Evolutionary conservation across 2,888 invertebrate genomes (phyloP), one percentile per base, ranked within the genome.

Genomic region (Perizoma flavofasciatum): DNA sequence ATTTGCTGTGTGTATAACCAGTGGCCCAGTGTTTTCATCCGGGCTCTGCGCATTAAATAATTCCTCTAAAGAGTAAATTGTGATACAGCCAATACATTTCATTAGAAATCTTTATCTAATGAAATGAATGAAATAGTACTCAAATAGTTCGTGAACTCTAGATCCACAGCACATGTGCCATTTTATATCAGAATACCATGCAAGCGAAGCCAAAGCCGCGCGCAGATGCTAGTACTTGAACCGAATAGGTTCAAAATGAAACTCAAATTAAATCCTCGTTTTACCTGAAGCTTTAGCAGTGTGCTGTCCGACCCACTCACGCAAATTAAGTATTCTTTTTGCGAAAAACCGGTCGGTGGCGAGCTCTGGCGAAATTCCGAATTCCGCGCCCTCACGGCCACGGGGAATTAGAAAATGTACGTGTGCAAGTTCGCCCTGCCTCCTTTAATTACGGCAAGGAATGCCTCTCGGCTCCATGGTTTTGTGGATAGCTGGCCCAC

Each of bases 391-490:
- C 61, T 52, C 50, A 41, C 60, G 54, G 55, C 49, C 55, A 53
- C 55, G n/a, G 61, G 66, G 66, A 66, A 67, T 69, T 69, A 65
- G 67, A 62, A 44, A 69, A 63, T 61, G 66, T 67, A 63, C 61
- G 66, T 59, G 65, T 54, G 55, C 63, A 63, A 64, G 54, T 40
- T 51, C 46, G 54, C 53, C 57, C 61, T 63, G 63, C 51, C 63
- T 63, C 63, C 69, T 69, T 69, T 67, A 69, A 69, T 67, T 67
- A 65, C 66, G 50, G 33, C 11, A 34, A 58, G 58, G 58, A 61
- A 64, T 64, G 44, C 55, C 50, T 53, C 54, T 60, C 57, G 50
- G 48, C 55, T 51, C 51, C 41, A 55, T 51, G 52, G 34, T 34
- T 52, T 61, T 55, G 37, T 7, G 45, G 58, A 49, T 58, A n/a